phyloP scores from a whole-genome alignment of 2,113 vertebrate genomes.

The Benitochromis conjunctus region DNA sequence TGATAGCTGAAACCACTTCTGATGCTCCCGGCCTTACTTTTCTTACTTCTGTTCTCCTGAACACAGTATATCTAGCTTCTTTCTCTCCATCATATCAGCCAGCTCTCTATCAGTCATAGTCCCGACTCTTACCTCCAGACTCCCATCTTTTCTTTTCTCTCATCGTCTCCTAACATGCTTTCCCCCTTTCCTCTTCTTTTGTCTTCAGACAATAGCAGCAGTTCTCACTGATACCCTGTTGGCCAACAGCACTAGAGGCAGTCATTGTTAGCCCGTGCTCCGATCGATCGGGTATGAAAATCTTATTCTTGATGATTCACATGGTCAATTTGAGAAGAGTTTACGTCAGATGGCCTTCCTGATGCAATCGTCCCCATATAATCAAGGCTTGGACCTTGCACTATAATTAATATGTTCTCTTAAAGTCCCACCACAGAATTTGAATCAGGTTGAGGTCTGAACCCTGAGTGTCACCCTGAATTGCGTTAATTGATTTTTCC shows the following conservation, averaged over 20 bases:
- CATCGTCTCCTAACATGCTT: not conserved
- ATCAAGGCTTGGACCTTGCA: not conserved
- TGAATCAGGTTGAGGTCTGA: not conserved
- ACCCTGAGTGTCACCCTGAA: slow-evolving; percentile 76
- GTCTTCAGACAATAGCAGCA: not conserved
- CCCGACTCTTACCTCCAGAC: not conserved
- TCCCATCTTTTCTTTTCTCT: not conserved
- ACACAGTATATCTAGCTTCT: not conserved
- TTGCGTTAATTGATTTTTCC: not conserved
- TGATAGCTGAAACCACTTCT: not conserved
- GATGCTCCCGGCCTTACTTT: not conserved
- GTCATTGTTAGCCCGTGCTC: not conserved
- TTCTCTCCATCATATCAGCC: not conserved
- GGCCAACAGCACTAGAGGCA: not conserved
- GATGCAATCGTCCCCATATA: not conserved
- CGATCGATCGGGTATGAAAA: not conserved
- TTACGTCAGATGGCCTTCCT: not conserved
- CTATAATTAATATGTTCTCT: not conserved
- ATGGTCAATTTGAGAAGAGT: not conserved
- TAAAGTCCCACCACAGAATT: not conserved
- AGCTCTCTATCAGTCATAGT: not conserved
- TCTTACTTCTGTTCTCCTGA: not conserved
- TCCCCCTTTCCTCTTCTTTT: not conserved
- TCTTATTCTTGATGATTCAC: not conserved
- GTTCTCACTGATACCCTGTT: not conserved